Percentiles rank a stretch among this genome's conserved stretches.
These are phyloP conservation scores for Neodiprion lecontei DNA, from an alignment of 1,140 invertebrate species.

Conservation along the genomic window DNA sequence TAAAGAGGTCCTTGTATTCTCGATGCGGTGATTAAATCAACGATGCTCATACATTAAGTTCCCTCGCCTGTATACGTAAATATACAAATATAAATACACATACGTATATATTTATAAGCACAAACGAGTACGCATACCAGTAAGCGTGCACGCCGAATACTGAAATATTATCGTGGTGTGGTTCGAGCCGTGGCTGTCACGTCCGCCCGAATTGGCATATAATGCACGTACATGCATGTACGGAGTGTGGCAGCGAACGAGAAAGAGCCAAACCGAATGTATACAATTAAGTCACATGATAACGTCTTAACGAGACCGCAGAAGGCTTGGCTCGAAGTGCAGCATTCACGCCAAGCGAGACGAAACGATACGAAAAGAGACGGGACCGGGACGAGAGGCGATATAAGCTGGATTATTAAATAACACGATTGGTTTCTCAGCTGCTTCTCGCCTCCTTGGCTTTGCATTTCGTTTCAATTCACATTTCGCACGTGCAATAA, in stretches of 20 bases:
- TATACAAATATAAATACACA: too few species aligned
- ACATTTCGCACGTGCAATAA: too few species aligned
- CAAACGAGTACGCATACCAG: too few species aligned
- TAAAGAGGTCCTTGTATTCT: neutral
- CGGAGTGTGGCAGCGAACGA: neutral
- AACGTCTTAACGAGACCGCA: neutral
- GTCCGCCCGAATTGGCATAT: conserved; percentile 1
- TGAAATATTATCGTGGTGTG: too few species aligned
- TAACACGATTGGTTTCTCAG: neutral
- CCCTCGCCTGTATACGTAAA: too few species aligned
- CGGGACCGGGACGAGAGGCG: neutral
- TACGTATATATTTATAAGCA: too few species aligned
- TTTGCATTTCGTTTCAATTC: too few species aligned
- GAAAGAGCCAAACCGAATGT: neutral
- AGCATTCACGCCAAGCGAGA: too few species aligned
- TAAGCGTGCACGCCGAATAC: too few species aligned
- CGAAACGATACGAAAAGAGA: too few species aligned
- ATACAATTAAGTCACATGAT: conserved; percentile 4
- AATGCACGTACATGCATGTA: neutral
- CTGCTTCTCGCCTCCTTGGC: neutral
- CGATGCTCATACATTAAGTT: too few species aligned
- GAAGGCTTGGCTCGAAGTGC: neutral
- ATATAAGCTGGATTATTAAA: neutral
- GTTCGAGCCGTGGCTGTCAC: neutral
- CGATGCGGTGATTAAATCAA: neutral